Base-by-base conservation (phyloP, 2,888 invertebrate species). In the Eulithis testata region DNA sequence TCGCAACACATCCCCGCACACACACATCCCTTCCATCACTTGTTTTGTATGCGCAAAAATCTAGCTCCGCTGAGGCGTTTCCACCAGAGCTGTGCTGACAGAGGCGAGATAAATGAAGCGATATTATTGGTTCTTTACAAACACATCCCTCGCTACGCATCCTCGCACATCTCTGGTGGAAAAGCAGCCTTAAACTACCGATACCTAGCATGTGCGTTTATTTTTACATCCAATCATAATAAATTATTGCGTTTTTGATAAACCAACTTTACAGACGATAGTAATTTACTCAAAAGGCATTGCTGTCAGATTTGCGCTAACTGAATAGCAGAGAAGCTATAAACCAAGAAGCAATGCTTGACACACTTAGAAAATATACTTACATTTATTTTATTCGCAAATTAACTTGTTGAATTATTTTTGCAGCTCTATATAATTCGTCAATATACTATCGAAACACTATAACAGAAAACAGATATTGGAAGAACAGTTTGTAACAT, bases 401-500 rank as follows among this genome's bases (percentile, higher is more conserved):
- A 53, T 14, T 12, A 53, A 52, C 40, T 53, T 14, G 12, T 37
- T 27, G 21, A 8, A 8, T 40, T 8, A 0, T 40, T 40, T 40
- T 8, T 40, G 9, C 40, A 40, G 40, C 8, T 40, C 8, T 37
- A 37, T 37, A 37, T 37, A 50, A 58, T 58, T 40, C 21, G 27
- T 40, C 40, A 55, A 64, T 21, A 54, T 43, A 44, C 11, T 36
- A 55, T 14, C 44, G 6, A 62, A 40, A 31, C 27, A 50, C 27
- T 31, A 40, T 49, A 40, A 47, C 40, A 54, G 36, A 31, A 44
- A 64, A 54, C 54, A 21, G 40, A 50, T 50, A 63, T 54, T 54
- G 59, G 43, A 64, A 64, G 54, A 64, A 59, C 54, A 47, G 36
- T 59, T 36, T 54, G 14, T 43, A 54, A 21, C 47, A 52, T 58